These are phyloP conservation scores for Malurus leucopterus DNA, from an alignment of 2,797 vertebrate genomes.

Conservation along the genomic window DNA sequence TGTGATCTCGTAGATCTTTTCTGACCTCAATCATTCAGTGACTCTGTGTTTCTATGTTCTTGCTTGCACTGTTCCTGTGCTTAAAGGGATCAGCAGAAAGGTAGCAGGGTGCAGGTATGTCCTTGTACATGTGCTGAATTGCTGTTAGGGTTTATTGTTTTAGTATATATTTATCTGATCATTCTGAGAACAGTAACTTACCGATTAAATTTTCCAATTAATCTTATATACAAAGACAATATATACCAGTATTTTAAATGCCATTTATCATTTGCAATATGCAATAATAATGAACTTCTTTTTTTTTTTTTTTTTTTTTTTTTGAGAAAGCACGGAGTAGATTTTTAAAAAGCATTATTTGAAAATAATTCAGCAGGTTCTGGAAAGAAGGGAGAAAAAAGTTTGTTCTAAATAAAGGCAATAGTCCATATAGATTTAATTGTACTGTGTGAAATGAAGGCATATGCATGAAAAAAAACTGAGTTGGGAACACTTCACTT, in stretches of 20 bases:
- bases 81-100: not conserved
- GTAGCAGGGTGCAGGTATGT: accelerated
- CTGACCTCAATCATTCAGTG: not conserved
- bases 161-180: not conserved
- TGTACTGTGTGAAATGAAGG: not conserved
- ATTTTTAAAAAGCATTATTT: not conserved
- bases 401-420: not conserved
- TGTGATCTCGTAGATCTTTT: not conserved
- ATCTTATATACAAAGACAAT: not conserved
- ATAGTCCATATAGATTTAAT: not conserved
- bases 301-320: not conserved
- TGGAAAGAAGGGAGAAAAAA: not conserved
- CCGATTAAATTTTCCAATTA: not conserved
- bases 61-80: not conserved
- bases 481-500: not conserved
- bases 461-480: not conserved
- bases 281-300: not conserved
- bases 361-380: not conserved
- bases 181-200: not conserved
- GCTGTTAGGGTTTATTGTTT: not conserved
- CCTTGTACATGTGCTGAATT: accelerated
- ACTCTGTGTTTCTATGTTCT: not conserved
- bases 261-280: not conserved
- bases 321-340: not conserved
- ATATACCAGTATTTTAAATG: not conserved